Evolutionary conservation across 2,888 invertebrate species (phyloP), one percentile per base, ranked within the genome.

Genomic region (Scaptomyza parva): DNA sequence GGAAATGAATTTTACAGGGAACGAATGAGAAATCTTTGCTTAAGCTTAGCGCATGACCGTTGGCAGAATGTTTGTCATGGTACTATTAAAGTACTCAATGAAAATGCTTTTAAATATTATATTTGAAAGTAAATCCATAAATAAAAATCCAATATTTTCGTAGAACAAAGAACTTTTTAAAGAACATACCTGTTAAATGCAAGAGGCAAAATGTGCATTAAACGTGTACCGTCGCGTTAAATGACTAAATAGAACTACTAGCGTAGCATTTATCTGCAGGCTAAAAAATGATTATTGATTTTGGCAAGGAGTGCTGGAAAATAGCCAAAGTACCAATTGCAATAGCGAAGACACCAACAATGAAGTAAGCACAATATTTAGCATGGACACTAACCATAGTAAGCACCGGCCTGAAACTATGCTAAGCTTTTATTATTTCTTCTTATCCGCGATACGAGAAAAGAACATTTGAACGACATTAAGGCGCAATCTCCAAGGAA

Each of bases 401-500:
- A 1, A 0, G 5, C 1, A 8, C 4, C 28, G 20, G 44, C 48
- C 40, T 6, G 1, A 43, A 50, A 43, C 14, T 57, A 55, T 51
- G 61, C 53, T 12, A 48, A 6, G 11, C 9, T 65, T 60, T 66
- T 51, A 51, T 17, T 30, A 11, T 0, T 12, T 12, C 22, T 24
- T 18, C 20, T 75, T 69, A 22, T 54, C 18, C 0, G 22, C n/a
- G 1, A 68, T 0, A 1, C 0, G 9, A 7, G 2, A 35, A 11
- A 82, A 82, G 1, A 81, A 6, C 9, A 24, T 0, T 26, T 73
- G 78, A 3, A 20, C 7, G 8, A 28, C 2, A n/a, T 9, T 9
- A 2, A 63, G 9, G 1, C 88, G 73, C 11, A 76, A 9, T 12
- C 82, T 51, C 70, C 71, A 70, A 5, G 87, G 44, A 11, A 85